Evolutionary conservation across 2,888 invertebrate species (phyloP).

Genomic region (Creontiades dilutus): DNA sequence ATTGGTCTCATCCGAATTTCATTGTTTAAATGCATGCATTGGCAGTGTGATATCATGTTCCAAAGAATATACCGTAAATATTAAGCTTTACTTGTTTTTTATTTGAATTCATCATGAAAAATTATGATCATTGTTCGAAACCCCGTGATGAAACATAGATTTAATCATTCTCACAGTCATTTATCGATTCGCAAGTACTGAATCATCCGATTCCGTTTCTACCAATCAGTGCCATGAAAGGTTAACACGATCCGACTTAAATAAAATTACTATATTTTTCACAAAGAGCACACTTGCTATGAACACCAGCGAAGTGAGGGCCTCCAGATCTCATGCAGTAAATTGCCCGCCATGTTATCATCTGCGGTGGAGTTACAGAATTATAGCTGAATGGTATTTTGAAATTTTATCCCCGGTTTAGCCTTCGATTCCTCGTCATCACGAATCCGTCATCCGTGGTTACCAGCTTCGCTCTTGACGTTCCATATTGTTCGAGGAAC

Average conservation of each 20-base stretch:
- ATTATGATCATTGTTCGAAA: too few species aligned
- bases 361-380: background rate
- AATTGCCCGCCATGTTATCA: conserved; percentile 9
- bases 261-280: background rate
- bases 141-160: too few species aligned
- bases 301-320: background rate
- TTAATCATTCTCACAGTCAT: too few species aligned
- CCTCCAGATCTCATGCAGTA: background rate
- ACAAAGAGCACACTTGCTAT: background rate
- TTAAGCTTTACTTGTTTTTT: too few species aligned
- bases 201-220: too few species aligned
- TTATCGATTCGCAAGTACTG: too few species aligned
- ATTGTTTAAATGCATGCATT: too few species aligned
- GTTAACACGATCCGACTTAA: background rate
- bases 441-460: background rate
- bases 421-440: conserved; percentile 22
- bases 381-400: conserved; percentile 1
- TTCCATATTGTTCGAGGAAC: conserved; percentile 1
- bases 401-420: background rate
- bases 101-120: too few species aligned
- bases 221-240: too few species aligned
- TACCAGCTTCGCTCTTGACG: background rate
- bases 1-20: too few species aligned
- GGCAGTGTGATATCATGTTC: too few species aligned
- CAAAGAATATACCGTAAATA: too few species aligned